A percentile compares a stretch with the other conserved stretches of the same genome.
These are phyloP conservation scores for Lasioglossum figueresi DNA, from an alignment of 2,888 invertebrate genomes.

Conservation along the genomic window DNA sequence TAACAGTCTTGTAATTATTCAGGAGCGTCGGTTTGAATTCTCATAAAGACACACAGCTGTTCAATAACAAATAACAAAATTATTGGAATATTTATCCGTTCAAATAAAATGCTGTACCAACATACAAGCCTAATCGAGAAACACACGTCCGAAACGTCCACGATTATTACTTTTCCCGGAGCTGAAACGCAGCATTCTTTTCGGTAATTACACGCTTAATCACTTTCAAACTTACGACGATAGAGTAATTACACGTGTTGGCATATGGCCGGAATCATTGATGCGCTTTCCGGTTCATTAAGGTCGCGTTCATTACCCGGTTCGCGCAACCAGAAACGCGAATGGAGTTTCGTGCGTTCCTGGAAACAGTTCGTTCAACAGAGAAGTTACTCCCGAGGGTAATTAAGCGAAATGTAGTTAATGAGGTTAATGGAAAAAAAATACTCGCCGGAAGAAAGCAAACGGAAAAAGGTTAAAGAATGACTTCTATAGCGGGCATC, in stretches of 20 bases:
- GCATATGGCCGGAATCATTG: constrained; percentile 52
- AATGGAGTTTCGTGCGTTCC: constrained; percentile 14
- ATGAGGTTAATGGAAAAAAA: constrained; percentile 16
- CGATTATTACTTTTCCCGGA: not conserved
- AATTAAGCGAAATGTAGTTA: constrained; percentile 35
- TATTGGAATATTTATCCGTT: not conserved
- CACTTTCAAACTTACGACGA: constrained; percentile 47
- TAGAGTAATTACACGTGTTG: constrained; percentile 44
- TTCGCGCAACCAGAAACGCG: constrained; percentile 6
- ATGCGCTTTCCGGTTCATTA: constrained; percentile 36
- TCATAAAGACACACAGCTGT: not conserved
- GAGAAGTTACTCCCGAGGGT: constrained; percentile 9
- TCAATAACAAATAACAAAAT: not conserved
- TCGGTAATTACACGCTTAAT: constrained; percentile 29
- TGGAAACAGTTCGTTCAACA: constrained; percentile 17
- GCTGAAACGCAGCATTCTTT: not conserved
- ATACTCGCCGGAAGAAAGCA: not conserved
- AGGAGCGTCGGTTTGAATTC: not conserved
- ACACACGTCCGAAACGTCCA: not conserved
- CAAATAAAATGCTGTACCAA: not conserved
- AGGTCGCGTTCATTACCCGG: constrained; percentile 25
- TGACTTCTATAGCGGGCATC: not conserved
- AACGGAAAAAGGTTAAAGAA: constrained; percentile 8
- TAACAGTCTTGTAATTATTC: not conserved
- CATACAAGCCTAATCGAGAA: not conserved